These are phyloP conservation scores for Flexamia atlantica DNA, from an alignment of 2,888 invertebrate genomes.

Conservation along the genomic window DNA sequence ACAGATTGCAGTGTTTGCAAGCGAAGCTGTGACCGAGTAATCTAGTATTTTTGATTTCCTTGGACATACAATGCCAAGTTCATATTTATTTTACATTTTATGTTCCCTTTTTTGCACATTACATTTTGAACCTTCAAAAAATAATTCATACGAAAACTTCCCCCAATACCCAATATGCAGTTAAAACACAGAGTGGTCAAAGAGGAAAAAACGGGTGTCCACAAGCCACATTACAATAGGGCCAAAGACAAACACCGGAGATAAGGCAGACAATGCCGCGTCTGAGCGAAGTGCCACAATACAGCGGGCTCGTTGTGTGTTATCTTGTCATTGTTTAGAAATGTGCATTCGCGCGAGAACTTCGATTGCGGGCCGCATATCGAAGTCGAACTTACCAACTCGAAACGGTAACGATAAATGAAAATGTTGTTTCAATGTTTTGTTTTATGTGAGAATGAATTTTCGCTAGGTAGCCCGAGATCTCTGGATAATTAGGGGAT, in stretches of 20 bases:
- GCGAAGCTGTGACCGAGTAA: too few species aligned
- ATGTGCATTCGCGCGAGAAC: slow-evolving; percentile 1
- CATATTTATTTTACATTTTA: too few species aligned
- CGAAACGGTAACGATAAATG: too few species aligned
- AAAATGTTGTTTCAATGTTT: too few species aligned
- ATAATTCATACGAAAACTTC: background rate
- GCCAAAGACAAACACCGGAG: slow-evolving; percentile 12
- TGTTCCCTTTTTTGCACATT: too few species aligned
- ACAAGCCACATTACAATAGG: background rate
- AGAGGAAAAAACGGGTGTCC: background rate
- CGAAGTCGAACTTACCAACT: background rate
- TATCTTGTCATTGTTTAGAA: slow-evolving; percentile 34
- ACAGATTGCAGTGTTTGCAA: too few species aligned
- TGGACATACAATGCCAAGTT: too few species aligned
- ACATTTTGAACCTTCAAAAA: too few species aligned
- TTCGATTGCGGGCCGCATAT: slow-evolving; percentile 22
- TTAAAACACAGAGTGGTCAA: background rate
- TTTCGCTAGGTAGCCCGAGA: too few species aligned
- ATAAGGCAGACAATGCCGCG: slow-evolving; percentile 16
- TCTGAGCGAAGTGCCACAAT: slow-evolving; percentile 21
- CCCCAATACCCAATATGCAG: background rate
- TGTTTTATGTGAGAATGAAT: too few species aligned
- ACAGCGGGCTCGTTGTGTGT: background rate
- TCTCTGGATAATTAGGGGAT: too few species aligned
- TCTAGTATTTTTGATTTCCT: too few species aligned